Evolutionary conservation across 2,113 vertebrate species (phyloP), one percentile per base, ranked within the genome.

Genomic region (Engystomops pustulosus): DNA sequence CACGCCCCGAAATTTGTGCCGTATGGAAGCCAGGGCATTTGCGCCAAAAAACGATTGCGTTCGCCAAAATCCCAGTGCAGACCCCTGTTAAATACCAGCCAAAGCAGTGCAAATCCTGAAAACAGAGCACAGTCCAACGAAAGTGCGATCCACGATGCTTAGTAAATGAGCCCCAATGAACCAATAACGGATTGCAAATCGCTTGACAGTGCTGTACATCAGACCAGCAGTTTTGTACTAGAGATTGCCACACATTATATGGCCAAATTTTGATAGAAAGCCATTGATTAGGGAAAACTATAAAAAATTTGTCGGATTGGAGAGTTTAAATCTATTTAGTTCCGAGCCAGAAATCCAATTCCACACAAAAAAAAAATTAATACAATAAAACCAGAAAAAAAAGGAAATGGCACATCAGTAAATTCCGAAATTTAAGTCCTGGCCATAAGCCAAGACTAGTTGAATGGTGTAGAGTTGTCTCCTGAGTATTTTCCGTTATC

Each of bases 401-500:
- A 8, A 23, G 11, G 18, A 55, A 41, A 23, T 18, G 75, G 75
- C 49, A 25, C 17, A 25, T 6, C 34, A 6, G n/a, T 58, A 77
- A 58, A 77, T 58, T 77, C 32, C 15, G 34, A 77, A 45, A 47
- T 67, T 65, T 67, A 27, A 30, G 17, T 47, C 58, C 27, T 60
- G 77, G 78, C 60, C 15, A 25, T 14, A 38, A 67, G 58, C 36
- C 55, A 65, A 62, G 41, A 47, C 55, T n/a, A 30, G 27, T 30
- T 45, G 36, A 79, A 25, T 34, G 23, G 23, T 41, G 76, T 34
- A 44, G 77, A 65, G 65, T 79, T 65, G 62, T 45, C 58, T 30
- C 70, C 41, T 30, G 77, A 44, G 77, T 45, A 17, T 80, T 62
- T 80, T 49, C 41, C 49, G 74, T 77, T 58, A 58, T 55, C 51